Percentiles rank a stretch among this genome's conserved stretches.
Evolutionary conservation across 2,888 invertebrate species (phyloP).

Genomic region (Coecobrya sp.): DNA sequence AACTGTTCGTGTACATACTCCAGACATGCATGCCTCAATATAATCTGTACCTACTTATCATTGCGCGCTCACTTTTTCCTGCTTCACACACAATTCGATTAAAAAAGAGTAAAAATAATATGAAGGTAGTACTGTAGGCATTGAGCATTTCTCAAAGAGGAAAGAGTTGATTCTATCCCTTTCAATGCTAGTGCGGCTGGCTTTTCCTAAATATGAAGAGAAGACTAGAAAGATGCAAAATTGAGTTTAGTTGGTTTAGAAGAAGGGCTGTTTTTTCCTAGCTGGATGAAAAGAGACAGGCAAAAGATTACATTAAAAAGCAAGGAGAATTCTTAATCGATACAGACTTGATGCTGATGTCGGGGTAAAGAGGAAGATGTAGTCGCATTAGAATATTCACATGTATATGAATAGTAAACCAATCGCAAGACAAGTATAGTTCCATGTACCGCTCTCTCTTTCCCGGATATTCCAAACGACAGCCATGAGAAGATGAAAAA

Average conservation of each 20-base stretch:
- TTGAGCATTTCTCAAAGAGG: neutral
- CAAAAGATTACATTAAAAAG: conserved; percentile 40
- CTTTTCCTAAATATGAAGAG: neutral
- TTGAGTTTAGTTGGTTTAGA: neutral
- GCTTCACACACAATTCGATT: conserved; percentile 45
- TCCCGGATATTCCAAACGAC: neutral
- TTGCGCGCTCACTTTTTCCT: neutral
- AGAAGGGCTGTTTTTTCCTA: neutral
- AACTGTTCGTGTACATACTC: neutral
- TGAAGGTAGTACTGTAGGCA: neutral
- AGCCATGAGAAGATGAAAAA: neutral
- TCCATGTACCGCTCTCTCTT: neutral
- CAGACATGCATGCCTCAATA: neutral
- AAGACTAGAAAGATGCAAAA: neutral
- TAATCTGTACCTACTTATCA: neutral
- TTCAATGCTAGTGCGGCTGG: too few species aligned
- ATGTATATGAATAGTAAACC: conserved; percentile 22
- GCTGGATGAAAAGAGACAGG: neutral
- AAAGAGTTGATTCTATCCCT: too few species aligned
- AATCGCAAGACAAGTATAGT: neutral
- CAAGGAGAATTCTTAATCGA: conserved; percentile 36
- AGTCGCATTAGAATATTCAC: neutral
- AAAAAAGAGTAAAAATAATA: conserved; percentile 21
- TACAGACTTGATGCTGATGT: conserved; percentile 27
- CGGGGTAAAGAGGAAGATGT: neutral